Conservation (phyloP, 2,888 invertebrate genomes). For the Dascillus cervinus region DNA sequence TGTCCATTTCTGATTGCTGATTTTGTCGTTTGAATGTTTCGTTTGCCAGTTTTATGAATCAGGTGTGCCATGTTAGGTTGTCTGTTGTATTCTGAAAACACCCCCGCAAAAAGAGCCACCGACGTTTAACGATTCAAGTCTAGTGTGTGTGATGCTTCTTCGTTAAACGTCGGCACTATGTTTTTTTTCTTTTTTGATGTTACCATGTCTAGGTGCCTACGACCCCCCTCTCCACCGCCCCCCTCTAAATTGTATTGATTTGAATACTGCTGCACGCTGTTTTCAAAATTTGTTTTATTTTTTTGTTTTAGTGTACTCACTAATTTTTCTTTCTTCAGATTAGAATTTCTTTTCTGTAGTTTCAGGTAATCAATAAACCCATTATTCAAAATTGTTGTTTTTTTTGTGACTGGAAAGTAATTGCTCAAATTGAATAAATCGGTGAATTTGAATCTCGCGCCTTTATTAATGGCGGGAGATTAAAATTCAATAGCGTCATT, state of each 20-base stretch:
- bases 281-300: conserved; percentile 21
- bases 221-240: conserved; percentile 15
- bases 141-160: no score
- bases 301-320: conserved; percentile 8
- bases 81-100: conserved; percentile 29
- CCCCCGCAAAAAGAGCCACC: conserved; percentile 30
- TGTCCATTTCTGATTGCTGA: conserved; percentile 6
- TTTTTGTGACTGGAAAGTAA: no score
- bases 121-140: conserved; percentile 36
- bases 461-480: no score
- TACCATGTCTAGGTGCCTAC: conserved; percentile 39
- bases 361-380: conserved; percentile 24
- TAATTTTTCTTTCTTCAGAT: conserved; percentile 10
- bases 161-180: conserved; percentile 33
- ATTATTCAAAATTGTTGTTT: no score
- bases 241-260: conserved; percentile 23
- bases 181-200: conserved; percentile 26
- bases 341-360: conserved; percentile 25
- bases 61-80: conserved; percentile 39
- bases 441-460: no score
- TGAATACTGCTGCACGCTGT: conserved; percentile 30
- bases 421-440: no score
- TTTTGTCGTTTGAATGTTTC: conserved; percentile 30
- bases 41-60: conserved; percentile 28
- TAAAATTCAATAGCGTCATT: no score